Conservation (phyloP, 1,140 invertebrate genomes). For the Camponotus floridanus region DNA sequence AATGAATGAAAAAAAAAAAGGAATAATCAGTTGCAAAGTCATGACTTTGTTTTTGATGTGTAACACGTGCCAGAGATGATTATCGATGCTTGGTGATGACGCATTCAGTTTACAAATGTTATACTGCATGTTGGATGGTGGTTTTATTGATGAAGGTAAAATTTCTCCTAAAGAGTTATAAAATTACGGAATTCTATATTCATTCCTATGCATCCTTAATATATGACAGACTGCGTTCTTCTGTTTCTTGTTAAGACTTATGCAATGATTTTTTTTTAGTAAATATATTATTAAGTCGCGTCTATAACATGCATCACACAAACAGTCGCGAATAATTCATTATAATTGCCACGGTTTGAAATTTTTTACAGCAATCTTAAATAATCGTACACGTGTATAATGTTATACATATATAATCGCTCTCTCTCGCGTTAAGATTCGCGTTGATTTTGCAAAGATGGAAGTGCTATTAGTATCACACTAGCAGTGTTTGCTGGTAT, state of each 20-base stretch:
- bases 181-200: conserved; percentile 26
- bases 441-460: conserved; percentile 14
- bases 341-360: conserved; percentile 5
- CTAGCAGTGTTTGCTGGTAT: too few species aligned
- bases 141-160: conserved; percentile 40
- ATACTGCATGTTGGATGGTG: conserved; percentile 37
- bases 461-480: conserved; percentile 61
- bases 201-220: conserved; percentile 40
- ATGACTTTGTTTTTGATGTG: conserved; percentile 41
- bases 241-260: conserved; percentile 29
- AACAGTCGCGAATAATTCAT: conserved; percentile 24
- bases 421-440: background rate
- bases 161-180: conserved; percentile 30
- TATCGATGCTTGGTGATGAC: conserved; percentile 35
- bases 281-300: conserved; percentile 31
- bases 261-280: background rate
- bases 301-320: conserved; percentile 56
- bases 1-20: conserved; percentile 18
- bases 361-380: conserved; percentile 2
- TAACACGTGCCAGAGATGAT: conserved; percentile 46
- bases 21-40: conserved; percentile 48
- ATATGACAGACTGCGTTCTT: conserved; percentile 52
- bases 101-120: conserved; percentile 53
- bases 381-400: conserved; percentile 1
- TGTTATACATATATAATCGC: conserved; percentile 11